Evolutionary conservation across 2,113 vertebrate genomes (phyloP).

Genomic region (Fulmarus glacialis): DNA sequence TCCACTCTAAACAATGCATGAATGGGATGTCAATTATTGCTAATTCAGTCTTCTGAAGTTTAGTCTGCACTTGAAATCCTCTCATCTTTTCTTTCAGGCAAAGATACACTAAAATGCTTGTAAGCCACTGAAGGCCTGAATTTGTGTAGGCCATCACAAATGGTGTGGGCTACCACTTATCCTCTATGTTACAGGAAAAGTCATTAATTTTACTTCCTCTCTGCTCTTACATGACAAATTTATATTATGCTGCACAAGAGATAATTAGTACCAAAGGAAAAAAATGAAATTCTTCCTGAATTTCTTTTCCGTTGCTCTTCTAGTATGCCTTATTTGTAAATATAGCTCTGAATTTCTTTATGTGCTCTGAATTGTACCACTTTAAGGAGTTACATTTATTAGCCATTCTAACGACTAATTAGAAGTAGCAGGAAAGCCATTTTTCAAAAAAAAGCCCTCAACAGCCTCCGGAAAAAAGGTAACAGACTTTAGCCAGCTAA

Average conservation of each 20-base stretch:
- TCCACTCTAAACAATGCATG: slow-evolving; percentile 2
- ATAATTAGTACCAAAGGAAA: neutral
- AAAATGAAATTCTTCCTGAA: neutral
- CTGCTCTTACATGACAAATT: neutral
- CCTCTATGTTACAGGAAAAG: neutral
- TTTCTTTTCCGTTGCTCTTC: neutral
- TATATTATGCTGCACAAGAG: neutral
- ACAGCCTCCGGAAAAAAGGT: neutral
- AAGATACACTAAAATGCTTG: slow-evolving; percentile 2
- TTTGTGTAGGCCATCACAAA: neutral
- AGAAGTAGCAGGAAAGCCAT: neutral
- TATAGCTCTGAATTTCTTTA: neutral
- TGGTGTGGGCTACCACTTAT: neutral
- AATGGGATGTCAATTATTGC: slow-evolving; percentile 39
- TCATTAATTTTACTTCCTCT: neutral
- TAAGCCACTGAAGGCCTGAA: neutral
- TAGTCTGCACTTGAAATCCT: slow-evolving; percentile 43
- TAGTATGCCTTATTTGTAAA: neutral
- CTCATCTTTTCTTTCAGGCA: slow-evolving; percentile 40
- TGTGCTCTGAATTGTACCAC: neutral
- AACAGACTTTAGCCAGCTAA: neutral
- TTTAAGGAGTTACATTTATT: neutral
- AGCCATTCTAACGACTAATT: neutral
- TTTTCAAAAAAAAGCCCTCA: neutral
- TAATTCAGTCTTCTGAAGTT: neutral